Evolutionary conservation across 2,113 vertebrate genomes (phyloP), one percentile per base, ranked within the genome.

Genomic region (Poecile atricapillus): DNA sequence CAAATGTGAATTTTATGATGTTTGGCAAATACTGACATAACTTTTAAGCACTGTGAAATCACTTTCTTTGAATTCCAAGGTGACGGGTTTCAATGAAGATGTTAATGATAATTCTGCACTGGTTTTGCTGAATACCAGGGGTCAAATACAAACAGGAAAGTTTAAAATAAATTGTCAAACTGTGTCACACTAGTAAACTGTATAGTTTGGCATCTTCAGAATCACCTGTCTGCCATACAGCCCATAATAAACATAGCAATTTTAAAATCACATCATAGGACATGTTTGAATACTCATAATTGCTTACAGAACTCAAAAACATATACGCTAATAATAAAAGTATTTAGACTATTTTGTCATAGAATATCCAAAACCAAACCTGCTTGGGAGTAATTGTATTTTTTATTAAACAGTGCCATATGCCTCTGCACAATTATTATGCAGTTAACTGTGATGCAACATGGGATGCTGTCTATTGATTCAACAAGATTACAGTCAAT

Each of bases 311-410:
- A 94, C 95, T 96, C 90, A 67, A 80, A 98, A 96, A 75, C 83
- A 49, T 96, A 94, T 95, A 97, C 97, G 97, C 94, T 97, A 98
- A 96, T 97, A 97, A 97, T 96, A 97, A 97, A 98, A 98, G 97
- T 97, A 97, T 97, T 97, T 97, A 76, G 90, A 96, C 97, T 97
- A 94, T 96, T 95, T 97, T 97, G 89, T 80, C 86, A 88, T 97
- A 58, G 95, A 97, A 62, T 84, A 88, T 59, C 83, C 74, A 92
- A 97, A 95, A 81, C 89, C 89, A 89, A 95, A 97, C 85, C 60
- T 93, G 68, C 83, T 94, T 97, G 97, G 37, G 63, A 80, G 73
- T 96, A 96, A 75, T 81, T 65, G 44, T 78, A 27, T 31, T 84
- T 93, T 95, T 95, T 73, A 74, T 87, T 95, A 97, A 98, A 94